phyloP scores from a whole-genome alignment of 2,888 invertebrate species.

The Eugnorisma glareosa region DNA sequence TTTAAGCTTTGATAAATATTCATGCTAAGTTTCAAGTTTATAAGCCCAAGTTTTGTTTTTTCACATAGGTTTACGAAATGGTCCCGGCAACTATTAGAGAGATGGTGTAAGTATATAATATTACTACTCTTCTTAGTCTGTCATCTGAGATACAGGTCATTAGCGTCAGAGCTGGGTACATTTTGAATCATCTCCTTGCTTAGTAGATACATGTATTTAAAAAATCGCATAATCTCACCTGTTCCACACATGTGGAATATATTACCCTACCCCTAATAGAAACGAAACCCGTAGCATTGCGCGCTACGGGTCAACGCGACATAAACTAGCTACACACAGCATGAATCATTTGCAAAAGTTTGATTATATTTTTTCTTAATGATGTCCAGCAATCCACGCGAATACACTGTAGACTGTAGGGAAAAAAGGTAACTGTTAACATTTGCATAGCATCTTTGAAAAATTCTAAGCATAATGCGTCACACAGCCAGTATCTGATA shows the following conservation, averaged over 20 bases:
- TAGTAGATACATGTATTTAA: slow-evolving; percentile 78
- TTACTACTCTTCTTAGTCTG: not conserved
- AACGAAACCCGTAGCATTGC: slow-evolving; percentile 91
- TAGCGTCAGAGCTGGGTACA: not conserved
- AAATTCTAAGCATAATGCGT: slow-evolving; percentile 84
- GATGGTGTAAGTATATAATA: not conserved
- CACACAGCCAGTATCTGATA: not conserved
- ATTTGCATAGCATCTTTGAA: slow-evolving; percentile 85
- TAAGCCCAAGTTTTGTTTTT: not conserved
- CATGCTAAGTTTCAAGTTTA: not conserved
- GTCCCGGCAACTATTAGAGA: not conserved
- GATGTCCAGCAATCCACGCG: slow-evolving; percentile 88
- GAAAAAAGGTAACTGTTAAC: slow-evolving; percentile 89
- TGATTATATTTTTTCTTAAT: slow-evolving; percentile 83
- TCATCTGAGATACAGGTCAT: not conserved
- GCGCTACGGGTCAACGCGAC: slow-evolving; percentile 90
- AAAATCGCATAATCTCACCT: slow-evolving; percentile 90
- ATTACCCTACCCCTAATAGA: slow-evolving; percentile 89
- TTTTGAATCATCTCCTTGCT: slow-evolving; percentile 18
- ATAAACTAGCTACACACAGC: slow-evolving; percentile 89
- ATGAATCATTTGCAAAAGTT: slow-evolving; percentile 86
- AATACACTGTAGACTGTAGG: slow-evolving; percentile 90
- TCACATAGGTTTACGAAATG: not conserved
- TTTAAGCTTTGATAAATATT: not conserved
- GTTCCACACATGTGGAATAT: slow-evolving; percentile 88